Evolutionary conservation across 1,140 invertebrate genomes (phyloP).

Genomic region (Cephus cinctus): DNA sequence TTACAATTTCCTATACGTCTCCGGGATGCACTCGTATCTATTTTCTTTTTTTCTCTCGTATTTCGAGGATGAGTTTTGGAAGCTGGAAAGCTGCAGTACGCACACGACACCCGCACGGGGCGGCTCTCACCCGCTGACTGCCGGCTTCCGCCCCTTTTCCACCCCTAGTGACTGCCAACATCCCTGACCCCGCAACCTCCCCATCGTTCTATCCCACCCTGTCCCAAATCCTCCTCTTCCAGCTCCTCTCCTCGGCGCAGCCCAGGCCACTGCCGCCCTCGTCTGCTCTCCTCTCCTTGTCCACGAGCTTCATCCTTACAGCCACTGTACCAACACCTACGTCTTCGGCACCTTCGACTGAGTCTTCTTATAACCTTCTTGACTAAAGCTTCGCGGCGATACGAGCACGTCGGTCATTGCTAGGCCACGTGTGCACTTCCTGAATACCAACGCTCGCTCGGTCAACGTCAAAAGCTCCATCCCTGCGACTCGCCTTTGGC

Average conservation of each 20-base stretch:
- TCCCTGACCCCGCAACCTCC: slow-evolving; percentile 36
- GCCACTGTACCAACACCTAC: neutral
- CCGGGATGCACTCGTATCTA: neutral
- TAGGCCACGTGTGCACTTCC: too few relatives aligned
- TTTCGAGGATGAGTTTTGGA: neutral
- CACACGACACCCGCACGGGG: slow-evolving; percentile 32
- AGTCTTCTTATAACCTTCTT: neutral
- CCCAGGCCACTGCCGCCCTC: slow-evolving; percentile 15
- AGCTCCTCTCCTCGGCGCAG: slow-evolving; percentile 7
- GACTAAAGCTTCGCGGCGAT: neutral
- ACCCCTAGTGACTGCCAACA: slow-evolving; percentile 36
- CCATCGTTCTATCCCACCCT: neutral
- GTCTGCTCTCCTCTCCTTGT: slow-evolving; percentile 23
- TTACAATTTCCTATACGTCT: neutral
- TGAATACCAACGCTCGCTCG: too few relatives aligned
- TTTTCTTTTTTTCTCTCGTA: neutral
- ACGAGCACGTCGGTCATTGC: too few relatives aligned
- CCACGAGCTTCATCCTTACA: neutral
- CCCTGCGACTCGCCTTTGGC: neutral
- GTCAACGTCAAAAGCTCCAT: too few relatives aligned
- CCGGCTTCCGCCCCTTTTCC: slow-evolving; percentile 43
- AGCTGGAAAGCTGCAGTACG: neutral
- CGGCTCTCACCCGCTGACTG: slow-evolving; percentile 49
- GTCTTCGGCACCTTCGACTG: neutral
- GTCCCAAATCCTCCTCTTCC: slow-evolving; percentile 7